Evolutionary conservation across 2,888 invertebrate species (phyloP).

Genomic region (Odontothrips loti): DNA sequence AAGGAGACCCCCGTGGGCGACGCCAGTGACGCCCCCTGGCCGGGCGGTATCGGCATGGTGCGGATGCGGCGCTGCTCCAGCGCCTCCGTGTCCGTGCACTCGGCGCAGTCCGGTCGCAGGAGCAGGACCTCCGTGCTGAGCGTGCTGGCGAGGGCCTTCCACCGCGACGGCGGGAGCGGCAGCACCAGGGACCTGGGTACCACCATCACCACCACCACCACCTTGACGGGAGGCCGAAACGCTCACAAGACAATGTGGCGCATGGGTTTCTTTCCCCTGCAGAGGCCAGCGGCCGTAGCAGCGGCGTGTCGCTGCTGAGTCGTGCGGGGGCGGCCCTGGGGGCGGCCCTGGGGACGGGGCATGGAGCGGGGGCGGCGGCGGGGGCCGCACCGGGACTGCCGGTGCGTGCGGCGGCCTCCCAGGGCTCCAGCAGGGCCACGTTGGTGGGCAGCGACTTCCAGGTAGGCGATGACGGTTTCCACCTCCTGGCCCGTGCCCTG

Average conservation of each 20-base stretch:
- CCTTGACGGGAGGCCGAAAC: too few relatives aligned
- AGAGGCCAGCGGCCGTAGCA: slow-evolving; percentile 12
- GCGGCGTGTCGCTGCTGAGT: background rate
- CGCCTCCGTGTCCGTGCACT: slow-evolving; percentile 8
- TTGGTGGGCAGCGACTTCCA: slow-evolving; percentile 1
- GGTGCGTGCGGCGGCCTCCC: background rate
- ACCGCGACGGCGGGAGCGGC: background rate
- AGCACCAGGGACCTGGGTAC: background rate
- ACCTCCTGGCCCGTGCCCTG: background rate
- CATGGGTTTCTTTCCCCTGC: background rate
- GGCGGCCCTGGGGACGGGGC: background rate
- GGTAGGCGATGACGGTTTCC: too few relatives aligned
- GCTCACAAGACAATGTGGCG: too few relatives aligned
- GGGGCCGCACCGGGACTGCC: background rate
- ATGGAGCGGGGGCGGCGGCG: background rate
- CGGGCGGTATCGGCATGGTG: background rate
- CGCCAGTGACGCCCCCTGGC: background rate
- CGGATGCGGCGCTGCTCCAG: slow-evolving; percentile 2
- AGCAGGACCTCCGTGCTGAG: slow-evolving; percentile 12
- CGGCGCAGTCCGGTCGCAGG: background rate
- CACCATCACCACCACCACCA: too few relatives aligned
- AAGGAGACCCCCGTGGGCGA: background rate
- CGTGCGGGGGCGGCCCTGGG: background rate
- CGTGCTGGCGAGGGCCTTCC: slow-evolving; percentile 1
- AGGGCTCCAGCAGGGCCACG: slow-evolving; percentile 9